Evolutionary conservation across 2,113 vertebrate genomes (phyloP), one percentile per base, ranked within the genome.

Genomic region (Zapus hudsonius): DNA sequence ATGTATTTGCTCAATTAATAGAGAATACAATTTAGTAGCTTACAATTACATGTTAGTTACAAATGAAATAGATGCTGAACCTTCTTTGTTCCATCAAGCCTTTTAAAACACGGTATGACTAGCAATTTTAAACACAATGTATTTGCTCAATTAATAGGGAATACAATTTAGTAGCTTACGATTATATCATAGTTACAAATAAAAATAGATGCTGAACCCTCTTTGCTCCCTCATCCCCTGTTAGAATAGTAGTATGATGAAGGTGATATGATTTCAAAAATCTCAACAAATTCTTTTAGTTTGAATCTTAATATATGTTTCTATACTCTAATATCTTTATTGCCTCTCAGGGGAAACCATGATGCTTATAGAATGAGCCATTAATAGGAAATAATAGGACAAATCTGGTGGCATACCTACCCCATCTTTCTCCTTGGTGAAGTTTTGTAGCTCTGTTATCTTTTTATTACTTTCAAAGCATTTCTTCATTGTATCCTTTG

Each of bases 331-430:
- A 88, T 69, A 52, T 63, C n/a, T 73, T 36, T 31, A 89, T 72
- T 89, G 23, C 44, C 38, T 72, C 2, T 83, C 19, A 57, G 38
- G n/a, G 9, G 92, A 97, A 92, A 86, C 3, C 4, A 79, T 70
- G n/a, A 95, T 95, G 90, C 8, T 2, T 89, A 97, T 94, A 91
- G 2, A 82, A 57, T n/a, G 29, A 82, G 6, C 6, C 20, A 42
- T 75, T 86, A 22, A 79, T 67, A 89, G 2, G 19, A 93, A 72
- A 72, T 3, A 3, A 78, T 3, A 85, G 15, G 5, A 70, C 94
- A 36, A 59, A 85, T 61, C 27, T 42, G n/a, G 8, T 3, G 88
- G 29, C 22, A 3, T 40, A 11, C 27, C 52, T 10, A 57, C 38
- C 19, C 16, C 3, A 90, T 27, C 85, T 9, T 92, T 93, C 16